These are phyloP conservation scores for Leptinotarsa texana DNA, from an alignment of 1,140 invertebrate genomes.

Conservation along the genomic window DNA sequence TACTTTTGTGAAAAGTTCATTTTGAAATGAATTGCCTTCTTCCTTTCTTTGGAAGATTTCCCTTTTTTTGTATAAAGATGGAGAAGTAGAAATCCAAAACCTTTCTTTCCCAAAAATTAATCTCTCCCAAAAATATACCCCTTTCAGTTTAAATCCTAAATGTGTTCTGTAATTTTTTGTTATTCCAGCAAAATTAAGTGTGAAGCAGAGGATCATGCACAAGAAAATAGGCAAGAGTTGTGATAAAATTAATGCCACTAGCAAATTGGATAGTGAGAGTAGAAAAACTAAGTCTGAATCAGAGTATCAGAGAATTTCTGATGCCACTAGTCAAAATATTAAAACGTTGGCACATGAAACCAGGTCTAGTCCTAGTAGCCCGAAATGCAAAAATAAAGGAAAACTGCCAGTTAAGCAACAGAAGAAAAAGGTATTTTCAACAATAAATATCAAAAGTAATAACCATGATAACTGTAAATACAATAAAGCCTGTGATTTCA, in stretches of 20 bases:
- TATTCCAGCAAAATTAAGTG: slow-evolving; percentile 39
- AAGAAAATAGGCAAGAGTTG: slow-evolving; percentile 56
- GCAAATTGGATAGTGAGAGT: slow-evolving; percentile 36
- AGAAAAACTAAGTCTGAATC: slow-evolving; percentile 55
- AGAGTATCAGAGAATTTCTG: slow-evolving; percentile 67
- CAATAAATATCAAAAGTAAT: no score
- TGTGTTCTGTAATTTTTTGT: neutral
- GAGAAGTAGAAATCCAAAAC: no score
- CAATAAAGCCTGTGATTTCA: no score
- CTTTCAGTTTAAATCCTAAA: no score
- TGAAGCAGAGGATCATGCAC: slow-evolving; percentile 49
- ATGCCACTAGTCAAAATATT: slow-evolving; percentile 61
- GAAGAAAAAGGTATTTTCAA: slow-evolving; percentile 36
- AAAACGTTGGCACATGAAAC: slow-evolving; percentile 59
- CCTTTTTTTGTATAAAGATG: no score
- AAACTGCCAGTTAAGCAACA: slow-evolving; percentile 37
- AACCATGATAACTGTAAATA: no score
- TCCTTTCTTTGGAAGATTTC: no score
- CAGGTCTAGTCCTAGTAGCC: slow-evolving; percentile 50
- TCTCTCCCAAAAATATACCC: no score
- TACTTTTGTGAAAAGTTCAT: no score
- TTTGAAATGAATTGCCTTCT: no score
- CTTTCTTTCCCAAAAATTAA: no score
- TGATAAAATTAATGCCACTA: slow-evolving; percentile 51
- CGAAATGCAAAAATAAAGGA: slow-evolving; percentile 54